phyloP scores from a whole-genome alignment of 1,140 invertebrate genomes.

The Halyomorpha halys region DNA sequence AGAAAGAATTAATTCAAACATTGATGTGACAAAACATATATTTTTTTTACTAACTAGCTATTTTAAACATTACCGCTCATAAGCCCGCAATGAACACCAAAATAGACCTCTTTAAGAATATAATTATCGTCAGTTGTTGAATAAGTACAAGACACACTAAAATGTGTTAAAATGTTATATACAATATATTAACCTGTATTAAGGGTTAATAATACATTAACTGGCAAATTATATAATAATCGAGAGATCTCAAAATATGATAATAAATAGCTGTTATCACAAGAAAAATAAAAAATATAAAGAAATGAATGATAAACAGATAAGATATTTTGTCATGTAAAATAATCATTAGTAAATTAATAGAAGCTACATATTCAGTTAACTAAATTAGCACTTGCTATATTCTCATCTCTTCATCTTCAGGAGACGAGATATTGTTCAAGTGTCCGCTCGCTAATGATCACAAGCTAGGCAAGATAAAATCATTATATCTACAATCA shows the following conservation, averaged over 20 bases:
- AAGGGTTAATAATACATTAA: neutral
- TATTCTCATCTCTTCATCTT: too few species aligned
- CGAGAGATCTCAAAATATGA: neutral
- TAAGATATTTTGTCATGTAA: neutral
- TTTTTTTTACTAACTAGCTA: too few species aligned
- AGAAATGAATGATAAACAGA: neutral
- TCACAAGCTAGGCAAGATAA: constrained; percentile 14
- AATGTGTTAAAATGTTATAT: neutral
- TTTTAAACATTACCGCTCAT: too few species aligned
- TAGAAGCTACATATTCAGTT: neutral
- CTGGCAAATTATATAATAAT: neutral
- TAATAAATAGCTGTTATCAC: constrained; percentile 5
- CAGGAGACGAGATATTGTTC: too few species aligned
- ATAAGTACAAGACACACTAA: too few species aligned
- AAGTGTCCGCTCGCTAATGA: neutral
- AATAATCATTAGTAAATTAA: constrained; percentile 13
- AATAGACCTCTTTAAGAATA: too few species aligned
- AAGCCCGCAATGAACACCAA: too few species aligned
- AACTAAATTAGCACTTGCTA: neutral
- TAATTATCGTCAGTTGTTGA: too few species aligned
- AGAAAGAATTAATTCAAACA: too few species aligned
- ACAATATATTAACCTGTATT: neutral
- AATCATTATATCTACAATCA: neutral
- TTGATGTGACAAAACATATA: too few species aligned
- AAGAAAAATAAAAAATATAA: neutral